Evolutionary conservation across 2,888 invertebrate genomes (phyloP), one percentile per base, ranked within the genome.

Genomic region (Ceramica pisi): DNA sequence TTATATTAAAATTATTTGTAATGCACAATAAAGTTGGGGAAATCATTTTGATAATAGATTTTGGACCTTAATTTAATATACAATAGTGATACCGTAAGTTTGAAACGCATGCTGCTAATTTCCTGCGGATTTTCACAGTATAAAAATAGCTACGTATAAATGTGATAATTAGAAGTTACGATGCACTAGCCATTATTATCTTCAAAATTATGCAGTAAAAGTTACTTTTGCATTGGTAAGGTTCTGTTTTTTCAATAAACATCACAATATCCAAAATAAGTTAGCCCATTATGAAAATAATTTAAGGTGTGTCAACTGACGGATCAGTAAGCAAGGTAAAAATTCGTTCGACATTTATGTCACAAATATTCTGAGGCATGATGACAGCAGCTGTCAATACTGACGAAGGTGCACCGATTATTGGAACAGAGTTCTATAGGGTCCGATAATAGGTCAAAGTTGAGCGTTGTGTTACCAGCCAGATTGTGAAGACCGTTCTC

Each of bases 361-460:
- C 81, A 83, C 81, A 86, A 86, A 84, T 85, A 80, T 84, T 81
- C 75, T 71, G 57, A 75, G 67, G 61, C 64, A 48, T 78, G 80
- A 73, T 86, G 88, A 88, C 87, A 88, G 83, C 81, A 67, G 81
- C 83, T 88, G 89, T 89, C 90, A 88, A 83, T 78, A 64, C 67
- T 91, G 92, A 93, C 82, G 87, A 92, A 91, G 92, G 92, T 92
- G 82, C 82, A 85, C 82, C 76, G 82, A 89, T 88, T 82, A 82
- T 83, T 75, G 81, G 85, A 81, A 76, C 78, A 80, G 86, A 86
- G 80, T 88, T 88, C 85, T 88, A 84, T 80, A 79, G 67, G 78
- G 84, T 81, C 80, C 56, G 80, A 86, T 89, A 87, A 86, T 82
- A 84, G 85, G 85, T 78, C 84, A 86, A 83, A 87, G 85, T 84